Evolutionary conservation across 2,888 invertebrate species (phyloP).

Genomic region (Nowickia ferox): DNA sequence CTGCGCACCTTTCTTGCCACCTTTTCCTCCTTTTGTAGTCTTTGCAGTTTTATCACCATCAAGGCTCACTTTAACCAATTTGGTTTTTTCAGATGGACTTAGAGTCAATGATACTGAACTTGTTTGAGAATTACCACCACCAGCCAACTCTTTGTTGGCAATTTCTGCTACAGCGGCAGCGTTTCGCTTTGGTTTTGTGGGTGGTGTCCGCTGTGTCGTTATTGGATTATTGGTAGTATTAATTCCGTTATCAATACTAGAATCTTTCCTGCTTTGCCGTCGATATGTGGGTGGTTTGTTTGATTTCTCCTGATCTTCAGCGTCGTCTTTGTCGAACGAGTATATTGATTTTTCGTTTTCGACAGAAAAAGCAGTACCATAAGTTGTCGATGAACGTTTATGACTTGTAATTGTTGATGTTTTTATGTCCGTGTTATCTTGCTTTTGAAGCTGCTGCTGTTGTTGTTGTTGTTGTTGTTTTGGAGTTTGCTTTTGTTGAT

Average conservation of each 20-base stretch:
- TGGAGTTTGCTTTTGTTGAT: constrained; percentile 83
- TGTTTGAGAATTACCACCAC: constrained; percentile 78
- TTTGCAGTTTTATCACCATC: constrained; percentile 80
- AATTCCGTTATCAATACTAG: constrained; percentile 77
- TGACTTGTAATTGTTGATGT: constrained; percentile 80
- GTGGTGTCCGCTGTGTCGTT: constrained; percentile 76
- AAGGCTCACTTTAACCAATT: constrained; percentile 85
- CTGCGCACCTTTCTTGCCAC: constrained; percentile 44
- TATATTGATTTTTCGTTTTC: constrained; percentile 89
- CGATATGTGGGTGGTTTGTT: constrained; percentile 82
- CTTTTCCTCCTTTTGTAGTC: constrained; percentile 69
- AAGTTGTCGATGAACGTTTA: constrained; percentile 74
- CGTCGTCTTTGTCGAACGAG: constrained; percentile 88
- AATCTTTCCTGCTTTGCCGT: constrained; percentile 83
- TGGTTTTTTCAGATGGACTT: constrained; percentile 83
- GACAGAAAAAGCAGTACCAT: constrained; percentile 85
- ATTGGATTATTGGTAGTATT: constrained; percentile 66
- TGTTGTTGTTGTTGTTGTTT: constrained; percentile 62
- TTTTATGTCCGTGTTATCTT: constrained; percentile 78
- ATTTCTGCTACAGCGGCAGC: constrained; percentile 78
- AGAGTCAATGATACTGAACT: constrained; percentile 80
- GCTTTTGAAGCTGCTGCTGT: constrained; percentile 52
- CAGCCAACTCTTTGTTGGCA: constrained; percentile 74
- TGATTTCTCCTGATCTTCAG: constrained; percentile 84
- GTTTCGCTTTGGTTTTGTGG: constrained; percentile 75